A percentile compares a stretch with the other conserved stretches of the same genome.
Evolutionary conservation across 1,140 invertebrate genomes (phyloP).

Genomic region (Melanaphis sacchari): DNA sequence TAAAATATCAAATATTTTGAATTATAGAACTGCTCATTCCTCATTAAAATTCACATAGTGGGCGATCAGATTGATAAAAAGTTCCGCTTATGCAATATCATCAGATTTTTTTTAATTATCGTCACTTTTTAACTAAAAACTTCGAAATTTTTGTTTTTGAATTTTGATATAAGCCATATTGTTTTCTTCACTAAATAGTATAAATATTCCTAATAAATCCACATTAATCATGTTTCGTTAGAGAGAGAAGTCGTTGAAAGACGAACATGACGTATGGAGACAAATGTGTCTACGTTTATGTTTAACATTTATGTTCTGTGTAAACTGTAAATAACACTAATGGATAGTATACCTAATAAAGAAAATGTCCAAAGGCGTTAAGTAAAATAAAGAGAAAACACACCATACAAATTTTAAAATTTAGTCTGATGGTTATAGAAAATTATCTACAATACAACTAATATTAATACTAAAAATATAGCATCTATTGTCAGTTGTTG

Average conservation of each 20-base stretch:
- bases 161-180: background rate
- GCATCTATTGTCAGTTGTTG: background rate
- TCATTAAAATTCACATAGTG: background rate
- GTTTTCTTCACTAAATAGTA: background rate
- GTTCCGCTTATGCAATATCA: background rate
- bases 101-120: background rate
- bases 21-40: too few relatives aligned
- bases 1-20: too few relatives aligned
- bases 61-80: background rate
- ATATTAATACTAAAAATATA: background rate
- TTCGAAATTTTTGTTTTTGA: background rate
- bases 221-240: constrained; percentile 2
- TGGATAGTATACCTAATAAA: constrained; percentile 34
- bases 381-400: background rate
- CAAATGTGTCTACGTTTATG: constrained; percentile 30
- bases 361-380: background rate
- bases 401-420: background rate
- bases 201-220: background rate
- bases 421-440: background rate
- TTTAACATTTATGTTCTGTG: background rate
- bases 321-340: background rate
- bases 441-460: background rate
- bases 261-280: background rate
- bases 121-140: background rate
- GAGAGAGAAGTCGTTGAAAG: background rate